Percentiles rank a stretch among this genome's conserved stretches.
Evolutionary conservation across 2,797 vertebrate genomes (phyloP).

Genomic region (Apogon talboti): DNA sequence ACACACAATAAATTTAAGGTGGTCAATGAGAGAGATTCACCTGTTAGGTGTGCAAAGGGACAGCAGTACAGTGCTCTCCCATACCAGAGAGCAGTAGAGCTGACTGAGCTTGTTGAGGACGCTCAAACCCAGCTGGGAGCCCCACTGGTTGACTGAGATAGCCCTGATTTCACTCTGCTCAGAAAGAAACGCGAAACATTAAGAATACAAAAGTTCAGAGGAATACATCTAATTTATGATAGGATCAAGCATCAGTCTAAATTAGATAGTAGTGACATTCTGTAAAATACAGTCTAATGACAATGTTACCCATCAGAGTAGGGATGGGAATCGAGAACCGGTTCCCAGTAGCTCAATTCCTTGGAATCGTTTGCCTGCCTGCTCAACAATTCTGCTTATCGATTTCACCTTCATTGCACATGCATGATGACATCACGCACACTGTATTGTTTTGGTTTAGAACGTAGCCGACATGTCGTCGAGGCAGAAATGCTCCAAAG

Average conservation of each 20-base stretch:
- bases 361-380: too few species aligned
- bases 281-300: background rate
- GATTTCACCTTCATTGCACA: too few species aligned
- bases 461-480: too few species aligned
- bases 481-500: too few species aligned
- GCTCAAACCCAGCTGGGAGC: conserved; percentile 93
- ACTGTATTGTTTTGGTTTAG: too few species aligned
- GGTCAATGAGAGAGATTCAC: conserved; percentile 68
- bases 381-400: too few species aligned
- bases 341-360: too few species aligned
- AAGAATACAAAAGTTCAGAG: background rate
- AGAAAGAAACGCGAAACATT: conserved; percentile 20
- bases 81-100: conserved; percentile 95
- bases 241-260: too few species aligned
- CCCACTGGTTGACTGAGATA: conserved; percentile 98
- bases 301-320: too few species aligned
- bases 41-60: conserved; percentile 97
- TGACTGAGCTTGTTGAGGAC: conserved; percentile 96
- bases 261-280: background rate
- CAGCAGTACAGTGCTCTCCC: conserved; percentile 96
- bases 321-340: too few species aligned
- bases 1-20: background rate
- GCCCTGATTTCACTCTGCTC: conserved; percentile 95
- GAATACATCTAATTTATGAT: background rate
- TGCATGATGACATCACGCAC: too few species aligned